Percentiles rank a stretch among this genome's conserved stretches.
phyloP scores from a whole-genome alignment of 2,113 vertebrate species.

The Mionectes macconnelli region DNA sequence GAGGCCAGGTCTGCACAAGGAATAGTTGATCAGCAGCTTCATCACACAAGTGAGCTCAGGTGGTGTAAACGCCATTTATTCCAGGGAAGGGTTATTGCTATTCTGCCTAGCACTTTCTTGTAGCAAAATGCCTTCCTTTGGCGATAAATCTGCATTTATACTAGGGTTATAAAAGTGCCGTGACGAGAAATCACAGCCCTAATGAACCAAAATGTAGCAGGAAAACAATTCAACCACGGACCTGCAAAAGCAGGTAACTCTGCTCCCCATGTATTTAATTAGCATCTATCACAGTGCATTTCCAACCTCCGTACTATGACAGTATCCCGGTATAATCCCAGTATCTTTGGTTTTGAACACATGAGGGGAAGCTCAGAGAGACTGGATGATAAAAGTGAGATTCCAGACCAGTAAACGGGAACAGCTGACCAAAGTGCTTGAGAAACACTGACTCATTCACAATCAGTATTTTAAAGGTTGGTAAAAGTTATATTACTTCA shows the following conservation, averaged over 20 bases:
- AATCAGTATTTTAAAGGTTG: constrained; percentile 37
- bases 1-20: not conserved
- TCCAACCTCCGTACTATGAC: not conserved
- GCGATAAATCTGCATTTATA: not conserved
- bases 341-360: not conserved
- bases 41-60: not conserved
- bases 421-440: constrained; percentile 50
- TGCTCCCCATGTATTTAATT: not conserved
- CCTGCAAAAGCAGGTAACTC: not conserved
- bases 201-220: rapidly evolving
- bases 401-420: constrained; percentile 53
- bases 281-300: not conserved
- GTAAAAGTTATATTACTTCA: constrained; percentile 42
- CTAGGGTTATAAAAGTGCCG: not conserved
- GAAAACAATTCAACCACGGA: not conserved
- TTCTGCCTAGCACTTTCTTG: not conserved
- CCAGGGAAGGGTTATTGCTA: not conserved
- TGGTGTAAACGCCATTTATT: rapidly evolving
- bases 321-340: not conserved
- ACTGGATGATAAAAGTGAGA: constrained; percentile 14
- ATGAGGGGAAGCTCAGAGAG: not conserved
- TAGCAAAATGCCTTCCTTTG: not conserved
- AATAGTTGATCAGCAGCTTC: not conserved
- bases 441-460: constrained; percentile 41
- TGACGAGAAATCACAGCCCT: not conserved